These are phyloP conservation scores for Dione juno DNA, from an alignment of 2,888 invertebrate genomes.

Conservation along the genomic window DNA sequence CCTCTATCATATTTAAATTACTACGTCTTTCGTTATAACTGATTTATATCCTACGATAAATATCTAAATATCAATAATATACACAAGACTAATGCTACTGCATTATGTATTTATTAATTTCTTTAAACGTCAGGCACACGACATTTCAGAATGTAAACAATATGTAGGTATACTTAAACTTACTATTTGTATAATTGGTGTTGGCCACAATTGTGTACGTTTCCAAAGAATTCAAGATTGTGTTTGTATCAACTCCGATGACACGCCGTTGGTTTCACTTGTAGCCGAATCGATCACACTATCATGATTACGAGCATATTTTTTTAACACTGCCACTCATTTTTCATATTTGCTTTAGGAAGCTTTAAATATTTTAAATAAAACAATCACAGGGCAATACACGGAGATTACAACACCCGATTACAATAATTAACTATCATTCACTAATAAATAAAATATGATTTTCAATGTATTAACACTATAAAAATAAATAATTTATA, in stretches of 20 bases:
- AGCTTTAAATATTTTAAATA: constrained; percentile 71
- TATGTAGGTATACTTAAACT: constrained; percentile 53
- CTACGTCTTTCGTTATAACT: constrained; percentile 9
- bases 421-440: constrained; percentile 78
- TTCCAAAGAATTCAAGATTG: constrained; percentile 76
- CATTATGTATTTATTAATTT: constrained; percentile 7
- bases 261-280: constrained; percentile 68
- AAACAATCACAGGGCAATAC: constrained; percentile 80
- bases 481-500: constrained; percentile 81
- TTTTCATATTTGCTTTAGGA: constrained; percentile 61
- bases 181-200: constrained; percentile 81
- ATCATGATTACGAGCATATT: constrained; percentile 59
- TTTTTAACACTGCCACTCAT: constrained; percentile 72
- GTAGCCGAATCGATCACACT: constrained; percentile 68
- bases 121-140: not conserved
- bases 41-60: not conserved
- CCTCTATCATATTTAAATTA: constrained; percentile 36
- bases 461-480: constrained; percentile 76
- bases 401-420: constrained; percentile 70
- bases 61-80: constrained; percentile 2
- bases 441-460: constrained; percentile 82
- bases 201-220: constrained; percentile 75
- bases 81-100: not conserved
- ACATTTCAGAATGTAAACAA: constrained; percentile 14
- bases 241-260: constrained; percentile 66